Evolutionary conservation across 2,797 vertebrate genomes (phyloP).

Genomic region (Miichthys miiuy): DNA sequence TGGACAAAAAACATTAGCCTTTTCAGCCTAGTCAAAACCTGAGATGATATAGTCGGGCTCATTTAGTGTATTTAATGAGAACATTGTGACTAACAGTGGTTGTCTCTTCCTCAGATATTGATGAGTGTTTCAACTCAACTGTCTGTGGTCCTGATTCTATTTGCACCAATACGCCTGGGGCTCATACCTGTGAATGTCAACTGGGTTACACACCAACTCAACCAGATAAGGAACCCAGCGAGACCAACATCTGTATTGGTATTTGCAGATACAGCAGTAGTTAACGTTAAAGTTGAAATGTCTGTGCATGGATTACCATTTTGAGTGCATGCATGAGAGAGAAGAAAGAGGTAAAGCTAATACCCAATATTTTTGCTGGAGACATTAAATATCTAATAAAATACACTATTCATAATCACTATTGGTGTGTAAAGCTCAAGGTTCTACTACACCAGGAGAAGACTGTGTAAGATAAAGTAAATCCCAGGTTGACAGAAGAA

Average conservation of each 20-base stretch:
- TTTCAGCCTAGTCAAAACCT: no score
- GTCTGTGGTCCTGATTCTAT: conserved; percentile 58
- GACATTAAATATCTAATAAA: neutral
- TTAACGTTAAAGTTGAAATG: neutral
- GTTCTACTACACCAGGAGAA: no score
- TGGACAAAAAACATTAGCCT: no score
- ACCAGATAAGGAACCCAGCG: neutral
- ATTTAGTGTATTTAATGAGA: neutral
- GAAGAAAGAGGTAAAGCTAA: no score
- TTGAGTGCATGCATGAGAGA: no score
- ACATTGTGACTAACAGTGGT: no score
- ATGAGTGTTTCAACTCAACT: conserved; percentile 63
- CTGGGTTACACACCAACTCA: conserved; percentile 39
- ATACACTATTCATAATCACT: no score
- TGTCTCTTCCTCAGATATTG: conserved; percentile 50
- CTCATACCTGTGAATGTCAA: conserved; percentile 43
- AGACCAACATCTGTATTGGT: conserved; percentile 70
- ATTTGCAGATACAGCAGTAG: neutral
- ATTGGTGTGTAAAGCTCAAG: no score
- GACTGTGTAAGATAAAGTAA: no score
- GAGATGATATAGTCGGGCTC: neutral
- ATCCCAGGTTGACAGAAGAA: no score
- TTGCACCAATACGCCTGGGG: conserved; percentile 59
- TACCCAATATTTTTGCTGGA: neutral
- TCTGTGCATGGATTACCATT: neutral